Base-by-base conservation (phyloP, 2,888 invertebrate species). In the Ophraella communa region DNA sequence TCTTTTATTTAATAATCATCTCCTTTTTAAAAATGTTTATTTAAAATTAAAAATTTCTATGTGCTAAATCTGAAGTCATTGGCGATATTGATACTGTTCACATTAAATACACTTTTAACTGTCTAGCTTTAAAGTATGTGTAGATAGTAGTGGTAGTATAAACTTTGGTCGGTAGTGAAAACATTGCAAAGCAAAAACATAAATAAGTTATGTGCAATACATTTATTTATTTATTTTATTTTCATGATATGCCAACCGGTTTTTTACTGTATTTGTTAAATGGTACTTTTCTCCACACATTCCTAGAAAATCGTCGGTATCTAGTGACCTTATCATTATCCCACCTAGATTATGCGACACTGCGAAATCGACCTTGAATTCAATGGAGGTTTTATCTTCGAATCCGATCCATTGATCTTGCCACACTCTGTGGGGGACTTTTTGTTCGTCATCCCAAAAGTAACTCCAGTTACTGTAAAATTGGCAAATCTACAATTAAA, bases 271-370 rank as follows among this genome's bases (percentile, higher is more conserved):
- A 3, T 62, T 67, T 4, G 73, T 52, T 5, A 77, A 54, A 8
- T 72, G 75, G 64, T 76, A 75, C 14, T 51, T 64, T 18, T 81
- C 82, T 2, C 65, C 71, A 70, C 91, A 91, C 0, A 75, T 69
- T 0, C 88, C 89, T 4, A 77, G 81, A 74, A 91, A 91, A 74
- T 92, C 92, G 74, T 93, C 92, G 7, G 89, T 89, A 74, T 93
- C 93, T 11, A 92, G 84, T 54, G 90, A 89, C 92, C 92, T 93
- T 0, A 90, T 74, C 91, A 92, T 91, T 0, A 86, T 83, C 14
- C 91, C 92, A 51, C 83, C 84, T 63, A 87, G 57, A 20, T 69
- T 67, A 23, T 73, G 70, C 1, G 65, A 59, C 10, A 70, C 65
- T 0, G 75, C 77, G 30, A 72, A 76, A 8, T 73, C 62, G 0